Evolutionary conservation across 2,113 vertebrate genomes (phyloP), one percentile per base, ranked within the genome.

Genomic region (Paedocypris sp.): DNA sequence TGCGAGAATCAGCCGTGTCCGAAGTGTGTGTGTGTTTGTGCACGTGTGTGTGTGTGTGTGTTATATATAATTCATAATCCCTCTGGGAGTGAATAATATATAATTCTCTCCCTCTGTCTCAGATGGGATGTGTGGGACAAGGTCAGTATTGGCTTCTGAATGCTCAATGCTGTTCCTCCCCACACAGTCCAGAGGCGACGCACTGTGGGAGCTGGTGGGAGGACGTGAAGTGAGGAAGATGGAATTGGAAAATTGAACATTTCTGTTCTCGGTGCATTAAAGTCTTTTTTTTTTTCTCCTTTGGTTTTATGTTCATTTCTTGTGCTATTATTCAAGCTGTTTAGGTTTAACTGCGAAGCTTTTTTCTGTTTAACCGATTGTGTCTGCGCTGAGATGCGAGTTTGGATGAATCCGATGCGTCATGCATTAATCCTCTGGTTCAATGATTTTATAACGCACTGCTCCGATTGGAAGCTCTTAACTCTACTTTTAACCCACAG

Each of bases 1-100:
- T 15, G 71, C 53, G 74, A 80, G 82, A 84, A 78, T 85, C 82
- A 82, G 80, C 79, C 13, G 36, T 60, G n/a, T 18, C n/a, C n/a
- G n/a, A n/a, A n/a, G 16, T 25, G 19, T n/a, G 45, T 56, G 42
- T 48, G 23, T 42, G 39, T 36, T 41, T 35, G 33, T 35, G 57
- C 47, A 11, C 39, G 63, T 39, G 39, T 52, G 46, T 53, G 32
- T 49, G 41, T 25, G 39, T 56, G 45, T 59, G 45, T 31, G n/a
- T 65, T 57, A 25, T 70, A 36, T 33, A 26, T 33, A 10, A 57
- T n/a, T n/a, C n/a, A n/a, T n/a, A n/a, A n/a, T n/a, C n/a, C n/a
- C n/a, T n/a, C n/a, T 49, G 41, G 18, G 39, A 57, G 45, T 59
- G 45, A 29, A n/a, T 65, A 57, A 25, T 70, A 36, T 33, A 26